Conservation (phyloP, 2,797 vertebrate species). For the Amphiprion clarkii region DNA sequence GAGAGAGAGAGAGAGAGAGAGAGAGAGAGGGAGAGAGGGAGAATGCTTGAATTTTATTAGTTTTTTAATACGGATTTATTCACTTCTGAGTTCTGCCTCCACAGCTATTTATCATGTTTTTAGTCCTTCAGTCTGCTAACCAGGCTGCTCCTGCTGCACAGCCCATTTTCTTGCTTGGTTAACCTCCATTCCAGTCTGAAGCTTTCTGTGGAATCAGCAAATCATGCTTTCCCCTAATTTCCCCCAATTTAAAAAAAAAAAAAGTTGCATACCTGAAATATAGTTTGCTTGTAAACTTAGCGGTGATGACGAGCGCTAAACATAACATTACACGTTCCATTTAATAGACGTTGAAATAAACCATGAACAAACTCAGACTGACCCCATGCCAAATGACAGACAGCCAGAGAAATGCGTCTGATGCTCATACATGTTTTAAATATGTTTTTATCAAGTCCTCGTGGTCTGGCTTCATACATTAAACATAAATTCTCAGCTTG, state of each 20-base stretch:
- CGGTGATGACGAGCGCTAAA: neutral
- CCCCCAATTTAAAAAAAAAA: no score
- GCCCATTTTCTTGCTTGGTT: constrained; percentile 60
- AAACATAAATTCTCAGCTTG: constrained; percentile 49
- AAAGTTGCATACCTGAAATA: neutral
- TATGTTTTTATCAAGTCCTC: constrained; percentile 41
- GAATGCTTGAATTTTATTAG: neutral
- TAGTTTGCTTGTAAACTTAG: neutral
- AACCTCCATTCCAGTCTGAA: constrained; percentile 41
- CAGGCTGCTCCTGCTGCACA: constrained; percentile 28
- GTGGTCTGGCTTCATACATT: constrained; percentile 45
- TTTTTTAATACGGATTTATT: constrained; percentile 25
- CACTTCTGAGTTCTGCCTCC: constrained; percentile 24
- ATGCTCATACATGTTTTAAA: constrained; percentile 63
- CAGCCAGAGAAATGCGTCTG: constrained; percentile 15
- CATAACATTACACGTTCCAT: neutral
- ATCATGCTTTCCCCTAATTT: constrained; percentile 10
- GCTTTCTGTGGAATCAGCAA: constrained; percentile 54
- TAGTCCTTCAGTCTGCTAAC: constrained; percentile 25
- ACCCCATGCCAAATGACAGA: constrained; percentile 8
- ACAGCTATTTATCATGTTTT: constrained; percentile 48
- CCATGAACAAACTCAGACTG: neutral
- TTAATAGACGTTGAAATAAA: constrained; percentile 1
- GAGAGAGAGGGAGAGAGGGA: neutral
- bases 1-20: neutral